Evolutionary conservation across 2,888 invertebrate genomes (phyloP).

Genomic region (Lomographa bimaculata): DNA sequence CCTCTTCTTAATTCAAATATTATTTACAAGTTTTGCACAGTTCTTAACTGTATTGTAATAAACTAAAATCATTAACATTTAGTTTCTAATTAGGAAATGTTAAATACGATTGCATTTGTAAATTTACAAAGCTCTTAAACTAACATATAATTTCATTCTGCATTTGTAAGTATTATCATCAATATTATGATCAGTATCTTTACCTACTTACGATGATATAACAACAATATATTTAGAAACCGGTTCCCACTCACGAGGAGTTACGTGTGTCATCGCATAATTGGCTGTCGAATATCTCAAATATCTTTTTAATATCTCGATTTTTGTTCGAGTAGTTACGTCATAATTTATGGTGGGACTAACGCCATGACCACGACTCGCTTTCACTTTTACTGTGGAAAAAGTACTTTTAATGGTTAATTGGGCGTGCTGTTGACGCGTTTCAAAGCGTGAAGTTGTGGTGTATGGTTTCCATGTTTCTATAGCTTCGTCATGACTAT

Average conservation of each 20-base stretch:
- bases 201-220: constrained; percentile 30
- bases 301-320: constrained; percentile 11
- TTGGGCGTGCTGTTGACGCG: constrained; percentile 22
- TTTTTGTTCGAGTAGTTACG: constrained; percentile 35
- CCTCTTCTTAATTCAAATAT: too few species aligned
- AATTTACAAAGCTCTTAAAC: too few species aligned
- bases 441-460: constrained; percentile 4
- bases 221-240: constrained; percentile 25
- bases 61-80: too few species aligned
- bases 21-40: too few species aligned
- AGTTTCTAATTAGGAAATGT: too few species aligned
- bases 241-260: constrained; percentile 40
- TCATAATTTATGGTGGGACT: constrained; percentile 41
- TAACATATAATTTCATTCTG: too few species aligned
- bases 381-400: constrained; percentile 48
- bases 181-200: constrained; percentile 22
- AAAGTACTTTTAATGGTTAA: constrained; percentile 26
- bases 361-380: constrained; percentile 36
- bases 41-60: too few species aligned
- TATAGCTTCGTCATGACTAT: too few species aligned
- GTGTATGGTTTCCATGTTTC: neutral
- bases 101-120: too few species aligned
- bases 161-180: constrained; percentile 19
- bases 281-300: constrained; percentile 27
- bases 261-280: constrained; percentile 58